Base-by-base conservation (phyloP, 1,140 invertebrate species). In the Diabrotica undecimpunctata region DNA sequence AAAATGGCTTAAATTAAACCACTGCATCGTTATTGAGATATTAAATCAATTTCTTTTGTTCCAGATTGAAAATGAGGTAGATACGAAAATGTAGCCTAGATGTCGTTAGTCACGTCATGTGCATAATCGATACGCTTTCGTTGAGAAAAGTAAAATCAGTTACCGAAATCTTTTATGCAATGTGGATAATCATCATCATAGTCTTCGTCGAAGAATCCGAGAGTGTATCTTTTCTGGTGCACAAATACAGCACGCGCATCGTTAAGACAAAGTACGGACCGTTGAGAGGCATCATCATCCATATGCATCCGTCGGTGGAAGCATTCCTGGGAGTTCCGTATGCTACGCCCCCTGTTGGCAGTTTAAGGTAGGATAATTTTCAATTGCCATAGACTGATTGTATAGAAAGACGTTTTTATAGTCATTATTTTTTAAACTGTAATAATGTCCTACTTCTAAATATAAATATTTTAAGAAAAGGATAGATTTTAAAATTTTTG, bases 281-380 rank as follows among this genome's bases (percentile, higher is more conserved):
- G 36, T 80, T 96, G 66, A 85, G 93, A 9, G 94, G 94, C 38
- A 85, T 94, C 74, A 86, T 95, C 60, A 87, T 92, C 39, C 86
- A 90, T 73, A 84, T 85, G 62, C 85, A 88, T 73, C 89, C 86
- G 36, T 86, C 91, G 36, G 93, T 97, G 46, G 95, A 97, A 79
- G 92, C 92, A n/a, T 98, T 95, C 78, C 85, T 96, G 66, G 96
- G 96, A 46, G 91, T 97, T 64, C 95, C 95, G 0, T 99, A 98
- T 82, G 96, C 91, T 5, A 89, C 90, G 10, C 87, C 92, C 38
- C 91, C 91, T 0, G 80, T 90, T 5, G 90, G 90, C 11, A 85
- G 86, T 46, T 78, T 94, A 14, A 81, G 92, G 63, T 78, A 8
- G 12, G 53, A 9, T 12, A 12, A 51, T 51, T 51, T 51, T 51